Conservation (phyloP, 2,888 invertebrate genomes). For the Rotaria magnacalcarata region DNA sequence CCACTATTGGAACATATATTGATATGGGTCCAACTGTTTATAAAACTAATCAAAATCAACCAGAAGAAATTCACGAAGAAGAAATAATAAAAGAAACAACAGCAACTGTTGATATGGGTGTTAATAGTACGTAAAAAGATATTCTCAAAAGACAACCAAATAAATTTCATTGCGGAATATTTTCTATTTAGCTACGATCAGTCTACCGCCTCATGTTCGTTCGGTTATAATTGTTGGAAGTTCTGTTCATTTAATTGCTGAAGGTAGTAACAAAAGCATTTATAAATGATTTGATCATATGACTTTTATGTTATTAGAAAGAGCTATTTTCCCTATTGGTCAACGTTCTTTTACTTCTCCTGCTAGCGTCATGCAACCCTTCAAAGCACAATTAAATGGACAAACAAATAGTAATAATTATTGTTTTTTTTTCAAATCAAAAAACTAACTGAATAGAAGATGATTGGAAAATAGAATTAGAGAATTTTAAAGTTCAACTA, state of each 20-base stretch:
- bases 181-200: neutral
- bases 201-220: neutral
- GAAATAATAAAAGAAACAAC: neutral
- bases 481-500: too few relatives aligned
- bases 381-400: neutral
- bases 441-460: too few relatives aligned
- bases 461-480: too few relatives aligned
- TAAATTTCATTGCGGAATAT: too few relatives aligned
- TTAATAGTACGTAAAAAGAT: neutral
- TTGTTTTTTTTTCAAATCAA: neutral
- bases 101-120: neutral
- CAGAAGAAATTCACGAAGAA: neutral
- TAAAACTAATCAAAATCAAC: neutral
- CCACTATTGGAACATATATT: neutral
- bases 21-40: neutral
- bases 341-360: constrained; percentile 12
- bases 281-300: too few relatives aligned
- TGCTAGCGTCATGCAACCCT: constrained; percentile 8
- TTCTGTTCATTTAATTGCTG: neutral
- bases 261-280: neutral
- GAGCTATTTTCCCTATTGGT: neutral
- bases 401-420: neutral
- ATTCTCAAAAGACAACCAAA: too few relatives aligned
- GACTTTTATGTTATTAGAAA: neutral
- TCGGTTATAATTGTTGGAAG: neutral